phyloP scores from a whole-genome alignment of 1,140 invertebrate genomes.

The Drosophila ironensis region DNA sequence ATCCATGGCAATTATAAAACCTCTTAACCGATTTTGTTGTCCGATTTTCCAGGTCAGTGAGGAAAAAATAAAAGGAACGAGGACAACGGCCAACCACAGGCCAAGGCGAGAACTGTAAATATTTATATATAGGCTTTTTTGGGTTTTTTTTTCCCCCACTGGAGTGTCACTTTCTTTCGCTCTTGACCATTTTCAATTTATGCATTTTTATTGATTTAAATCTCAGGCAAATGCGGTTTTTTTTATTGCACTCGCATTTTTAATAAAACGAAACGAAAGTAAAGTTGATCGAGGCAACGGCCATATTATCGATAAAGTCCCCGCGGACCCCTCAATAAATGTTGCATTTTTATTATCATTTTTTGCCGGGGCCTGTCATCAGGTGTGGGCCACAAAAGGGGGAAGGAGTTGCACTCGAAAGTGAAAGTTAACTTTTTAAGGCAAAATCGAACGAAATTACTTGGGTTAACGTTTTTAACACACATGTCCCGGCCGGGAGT shows the following conservation, averaged over 20 bases:
- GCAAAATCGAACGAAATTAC: constrained; percentile 5
- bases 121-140: constrained; percentile 33
- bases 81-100: no score
- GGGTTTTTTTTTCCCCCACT: background rate
- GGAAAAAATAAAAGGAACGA: background rate
- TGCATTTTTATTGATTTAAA: constrained; percentile 66
- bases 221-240: constrained; percentile 63
- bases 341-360: constrained; percentile 76
- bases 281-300: constrained; percentile 35
- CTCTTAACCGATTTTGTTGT: no score
- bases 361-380: constrained; percentile 43
- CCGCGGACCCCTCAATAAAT: constrained; percentile 50
- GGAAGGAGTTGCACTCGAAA: constrained; percentile 55
- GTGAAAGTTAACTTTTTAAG: constrained; percentile 69
- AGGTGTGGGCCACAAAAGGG: background rate
- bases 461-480: constrained; percentile 9
- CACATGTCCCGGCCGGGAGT: constrained; percentile 20
- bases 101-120: constrained; percentile 29
- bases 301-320: constrained; percentile 22
- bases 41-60: constrained; percentile 39
- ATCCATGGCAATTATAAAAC: constrained; percentile 33
- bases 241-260: constrained; percentile 53
- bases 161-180: constrained; percentile 55
- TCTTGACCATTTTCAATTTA: constrained; percentile 31
- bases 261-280: constrained; percentile 62